Evolutionary conservation across 1,140 invertebrate genomes (phyloP).

Genomic region (Listronotus bonariensis): DNA sequence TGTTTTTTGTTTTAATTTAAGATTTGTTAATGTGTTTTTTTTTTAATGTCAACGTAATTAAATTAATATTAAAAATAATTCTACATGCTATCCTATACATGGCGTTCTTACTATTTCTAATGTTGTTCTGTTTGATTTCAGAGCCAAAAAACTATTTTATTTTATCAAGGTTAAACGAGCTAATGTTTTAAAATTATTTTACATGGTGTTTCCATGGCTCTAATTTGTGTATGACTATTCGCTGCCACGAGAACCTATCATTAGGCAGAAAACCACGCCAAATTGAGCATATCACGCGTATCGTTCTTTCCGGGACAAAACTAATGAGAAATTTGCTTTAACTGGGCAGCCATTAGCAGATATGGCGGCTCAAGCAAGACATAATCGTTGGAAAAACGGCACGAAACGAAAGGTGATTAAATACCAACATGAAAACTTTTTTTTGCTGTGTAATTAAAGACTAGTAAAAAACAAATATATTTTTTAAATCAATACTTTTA

Average conservation of each 20-base stretch:
- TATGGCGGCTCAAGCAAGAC: slow-evolving; percentile 22
- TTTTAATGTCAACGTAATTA: too few relatives aligned
- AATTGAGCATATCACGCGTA: slow-evolving; percentile 34
- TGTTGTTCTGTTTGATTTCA: too few relatives aligned
- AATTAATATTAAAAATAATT: too few relatives aligned
- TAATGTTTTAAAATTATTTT: slow-evolving; percentile 17
- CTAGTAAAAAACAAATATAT: too few relatives aligned
- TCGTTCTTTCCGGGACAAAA: slow-evolving; percentile 36
- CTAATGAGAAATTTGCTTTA: slow-evolving; percentile 36
- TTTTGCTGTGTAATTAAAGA: too few relatives aligned
- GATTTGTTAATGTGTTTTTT: too few relatives aligned
- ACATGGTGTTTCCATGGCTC: slow-evolving; percentile 15
- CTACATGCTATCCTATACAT: too few relatives aligned
- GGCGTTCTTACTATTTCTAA: too few relatives aligned
- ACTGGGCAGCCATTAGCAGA: slow-evolving; percentile 32
- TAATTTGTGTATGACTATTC: slow-evolving; percentile 35
- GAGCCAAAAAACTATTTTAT: not conserved
- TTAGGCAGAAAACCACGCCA: slow-evolving; percentile 36
- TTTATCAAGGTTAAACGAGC: slow-evolving; percentile 11
- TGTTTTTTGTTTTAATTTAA: too few relatives aligned
- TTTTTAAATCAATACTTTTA: too few relatives aligned
- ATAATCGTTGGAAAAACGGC: slow-evolving; percentile 15
- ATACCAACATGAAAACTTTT: too few relatives aligned
- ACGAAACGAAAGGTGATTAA: not conserved
- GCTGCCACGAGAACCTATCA: slow-evolving; percentile 38